These are phyloP conservation scores for Tolmerus cingulatus DNA, from an alignment of 2,888 invertebrate species.

Conservation along the genomic window DNA sequence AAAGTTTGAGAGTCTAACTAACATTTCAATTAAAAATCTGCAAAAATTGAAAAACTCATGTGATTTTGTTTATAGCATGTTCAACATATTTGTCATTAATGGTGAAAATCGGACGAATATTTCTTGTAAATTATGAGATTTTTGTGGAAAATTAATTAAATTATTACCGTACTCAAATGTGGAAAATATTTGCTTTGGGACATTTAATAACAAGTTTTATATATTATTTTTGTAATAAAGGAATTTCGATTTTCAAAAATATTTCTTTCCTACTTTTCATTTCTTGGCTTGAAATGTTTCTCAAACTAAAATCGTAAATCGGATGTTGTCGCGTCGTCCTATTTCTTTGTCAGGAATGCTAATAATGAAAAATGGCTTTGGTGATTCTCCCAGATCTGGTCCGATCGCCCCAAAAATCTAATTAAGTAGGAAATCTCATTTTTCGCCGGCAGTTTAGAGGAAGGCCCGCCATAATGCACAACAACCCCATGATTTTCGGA, in stretches of 20 bases:
- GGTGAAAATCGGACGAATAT: no score
- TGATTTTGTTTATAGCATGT: no score
- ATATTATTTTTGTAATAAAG: no score
- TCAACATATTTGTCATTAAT: no score
- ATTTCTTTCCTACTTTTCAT: background rate
- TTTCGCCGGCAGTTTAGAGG: background rate
- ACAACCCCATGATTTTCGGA: slow-evolving; percentile 3
- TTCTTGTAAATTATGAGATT: no score
- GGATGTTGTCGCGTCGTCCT: background rate
- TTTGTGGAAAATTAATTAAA: no score
- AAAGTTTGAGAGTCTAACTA: background rate
- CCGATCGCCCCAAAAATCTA: background rate
- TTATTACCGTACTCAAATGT: no score
- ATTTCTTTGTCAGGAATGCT: background rate
- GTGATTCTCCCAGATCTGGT: background rate
- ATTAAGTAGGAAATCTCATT: slow-evolving; percentile 13
- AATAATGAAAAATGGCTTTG: slow-evolving; percentile 4
- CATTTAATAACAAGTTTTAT: no score
- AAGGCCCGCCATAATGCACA: background rate
- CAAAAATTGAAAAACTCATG: background rate
- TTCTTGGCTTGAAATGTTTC: background rate
- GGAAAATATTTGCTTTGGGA: no score
- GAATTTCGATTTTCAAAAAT: background rate
- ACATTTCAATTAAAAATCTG: background rate
- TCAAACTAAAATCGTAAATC: background rate